These are phyloP conservation scores for Tonatia bakeri DNA, from an alignment of 2,113 vertebrate species.

Conservation along the genomic window DNA sequence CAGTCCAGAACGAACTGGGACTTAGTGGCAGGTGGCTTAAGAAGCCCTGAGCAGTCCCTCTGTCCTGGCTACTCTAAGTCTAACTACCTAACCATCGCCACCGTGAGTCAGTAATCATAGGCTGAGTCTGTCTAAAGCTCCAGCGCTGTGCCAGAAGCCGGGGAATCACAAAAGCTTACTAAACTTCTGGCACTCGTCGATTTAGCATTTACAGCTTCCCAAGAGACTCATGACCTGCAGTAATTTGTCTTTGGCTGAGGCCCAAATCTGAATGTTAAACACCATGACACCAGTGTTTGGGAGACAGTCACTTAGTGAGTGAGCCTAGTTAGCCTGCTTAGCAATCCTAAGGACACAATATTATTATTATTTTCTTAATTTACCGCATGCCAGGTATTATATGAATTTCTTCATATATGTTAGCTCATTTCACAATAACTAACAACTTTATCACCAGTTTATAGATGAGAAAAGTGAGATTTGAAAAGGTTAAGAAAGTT, in stretches of 20 bases:
- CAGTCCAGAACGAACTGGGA: background rate
- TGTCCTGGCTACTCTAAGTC: background rate
- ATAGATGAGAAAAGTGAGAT: background rate
- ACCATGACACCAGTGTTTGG: background rate
- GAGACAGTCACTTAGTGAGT: background rate
- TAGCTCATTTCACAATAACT: background rate
- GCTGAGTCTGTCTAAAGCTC: background rate
- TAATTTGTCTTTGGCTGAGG: background rate
- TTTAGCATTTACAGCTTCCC: background rate
- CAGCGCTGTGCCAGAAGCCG: background rate
- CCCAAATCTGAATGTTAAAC: background rate
- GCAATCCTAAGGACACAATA: background rate
- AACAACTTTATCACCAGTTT: background rate
- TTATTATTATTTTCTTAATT: conserved; percentile 23
- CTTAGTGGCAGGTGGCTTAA: background rate
- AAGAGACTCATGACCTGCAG: background rate
- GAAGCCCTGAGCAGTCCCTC: background rate
- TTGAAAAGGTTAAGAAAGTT: background rate
- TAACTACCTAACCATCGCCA: background rate
- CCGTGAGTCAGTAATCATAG: background rate
- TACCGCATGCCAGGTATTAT: background rate
- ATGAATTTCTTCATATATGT: background rate
- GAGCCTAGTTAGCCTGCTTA: background rate
- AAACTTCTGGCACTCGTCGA: background rate
- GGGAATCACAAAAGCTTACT: background rate